Evolutionary conservation across 1,140 invertebrate genomes (phyloP).

Genomic region (Drosophila pectinifera): DNA sequence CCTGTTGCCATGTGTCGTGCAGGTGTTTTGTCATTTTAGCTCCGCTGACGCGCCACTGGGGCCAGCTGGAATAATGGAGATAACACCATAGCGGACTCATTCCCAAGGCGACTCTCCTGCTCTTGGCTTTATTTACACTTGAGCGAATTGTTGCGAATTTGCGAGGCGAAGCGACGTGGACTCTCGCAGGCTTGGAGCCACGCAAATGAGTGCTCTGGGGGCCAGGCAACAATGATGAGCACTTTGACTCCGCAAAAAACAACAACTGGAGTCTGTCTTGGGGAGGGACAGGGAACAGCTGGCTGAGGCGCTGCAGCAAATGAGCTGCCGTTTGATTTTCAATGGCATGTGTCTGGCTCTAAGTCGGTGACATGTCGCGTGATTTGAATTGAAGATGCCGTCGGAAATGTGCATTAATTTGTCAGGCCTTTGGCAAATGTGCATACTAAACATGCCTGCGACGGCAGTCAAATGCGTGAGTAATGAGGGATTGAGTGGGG

Average conservation of each 20-base stretch:
- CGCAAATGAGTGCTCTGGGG: slow-evolving; percentile 64
- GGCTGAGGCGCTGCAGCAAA: slow-evolving; percentile 53
- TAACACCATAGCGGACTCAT: slow-evolving; percentile 8
- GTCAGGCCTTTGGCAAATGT: slow-evolving; percentile 62
- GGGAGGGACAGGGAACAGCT: slow-evolving; percentile 20
- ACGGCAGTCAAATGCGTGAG: slow-evolving; percentile 62
- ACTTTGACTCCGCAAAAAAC: slow-evolving; percentile 12
- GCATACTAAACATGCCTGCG: slow-evolving; percentile 57
- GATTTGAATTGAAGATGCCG: slow-evolving; percentile 77
- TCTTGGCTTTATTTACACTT: slow-evolving; percentile 80
- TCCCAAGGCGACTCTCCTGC: slow-evolving; percentile 6
- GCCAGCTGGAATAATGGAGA: slow-evolving; percentile 15
- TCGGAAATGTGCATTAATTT: slow-evolving; percentile 77
- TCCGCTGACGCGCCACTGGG: slow-evolving; percentile 51
- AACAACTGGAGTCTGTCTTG: slow-evolving; percentile 1
- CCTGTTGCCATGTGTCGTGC: slow-evolving; percentile 29
- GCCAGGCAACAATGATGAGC: slow-evolving; percentile 8
- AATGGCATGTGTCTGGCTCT: slow-evolving; percentile 52
- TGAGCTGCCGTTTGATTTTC: slow-evolving; percentile 70
- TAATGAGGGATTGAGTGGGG: slow-evolving; percentile 49
- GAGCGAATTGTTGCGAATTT: slow-evolving; percentile 84
- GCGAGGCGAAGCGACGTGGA: slow-evolving; percentile 17
- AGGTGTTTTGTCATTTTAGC: slow-evolving; percentile 82
- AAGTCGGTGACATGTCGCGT: slow-evolving; percentile 70
- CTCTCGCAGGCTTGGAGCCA: slow-evolving; percentile 6